Base-by-base conservation (phyloP, 2,797 vertebrate species). In the Eospalax fontanierii region DNA sequence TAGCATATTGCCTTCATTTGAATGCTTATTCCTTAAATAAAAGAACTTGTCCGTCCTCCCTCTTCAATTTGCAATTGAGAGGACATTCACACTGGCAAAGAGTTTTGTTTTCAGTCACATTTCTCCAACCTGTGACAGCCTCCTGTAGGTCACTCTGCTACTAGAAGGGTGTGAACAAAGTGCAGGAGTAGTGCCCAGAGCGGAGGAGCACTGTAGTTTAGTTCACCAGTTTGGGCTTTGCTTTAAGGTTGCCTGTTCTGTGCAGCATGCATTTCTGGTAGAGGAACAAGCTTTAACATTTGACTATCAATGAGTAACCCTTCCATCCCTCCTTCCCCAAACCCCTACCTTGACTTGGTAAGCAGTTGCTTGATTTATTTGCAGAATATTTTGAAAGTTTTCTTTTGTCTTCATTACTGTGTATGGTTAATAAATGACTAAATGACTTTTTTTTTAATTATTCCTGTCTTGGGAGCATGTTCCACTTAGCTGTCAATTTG, bases 81-180 rank as follows among this genome's bases (percentile, higher is more conserved):
- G 68, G 35, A 80, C 75, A 83, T 93, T 40, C 38, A 73, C 57
- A 16, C 63, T 54, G 73, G 43, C 19, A 87, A 24, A 73, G 40
- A 26, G 70, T 91, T 93, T 91, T 87, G 9, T 73, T 95, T 93
- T 87, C 59, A 76, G 75, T 87, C 95, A 46, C 57, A 81, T 90
- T 87, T 73, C 24, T 0, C 18, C n/a, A 66, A 28, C 22, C 87
- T 90, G 76, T 81, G n/a, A 46, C 6, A 76, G 50, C 6, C 15
- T 87, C 87, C 26, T 50, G 10, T 46, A 84, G 61, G 18, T 21
- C 71, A 74, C 73, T 90, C 54, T 90, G 26, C 4, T 68, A 65
- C 57, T 88, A 28, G 30, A 78, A 87, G 24, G 19, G 85, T 68
- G 78, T 90, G 88, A 85, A 40, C 84, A 28, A 81, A 75, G 22